phyloP scores from a whole-genome alignment of 2,888 invertebrate species.

The Uropetala carovei region DNA sequence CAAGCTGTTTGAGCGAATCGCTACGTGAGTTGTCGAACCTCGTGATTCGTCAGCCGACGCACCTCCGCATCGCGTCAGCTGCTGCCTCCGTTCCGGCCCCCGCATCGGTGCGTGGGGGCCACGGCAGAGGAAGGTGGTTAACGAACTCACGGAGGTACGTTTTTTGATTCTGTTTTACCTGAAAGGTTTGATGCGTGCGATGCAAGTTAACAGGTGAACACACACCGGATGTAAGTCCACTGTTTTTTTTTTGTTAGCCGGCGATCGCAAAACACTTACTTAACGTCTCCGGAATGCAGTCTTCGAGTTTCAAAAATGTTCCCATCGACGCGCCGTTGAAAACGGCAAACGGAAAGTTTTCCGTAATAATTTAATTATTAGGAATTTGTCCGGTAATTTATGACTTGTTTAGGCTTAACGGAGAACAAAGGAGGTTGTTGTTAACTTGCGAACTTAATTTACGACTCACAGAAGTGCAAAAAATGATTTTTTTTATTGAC shows the following conservation, averaged over 20 bases:
- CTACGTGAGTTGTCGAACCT: conserved; percentile 7
- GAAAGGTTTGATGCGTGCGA: neutral
- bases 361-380: neutral
- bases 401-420: too few relatives aligned
- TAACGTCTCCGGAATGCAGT: neutral
- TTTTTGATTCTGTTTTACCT: conserved; percentile 5
- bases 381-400: too few relatives aligned
- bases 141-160: neutral
- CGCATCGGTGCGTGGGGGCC: neutral
- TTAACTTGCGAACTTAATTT: too few relatives aligned
- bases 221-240: neutral
- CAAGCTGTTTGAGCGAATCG: neutral
- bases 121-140: too few relatives aligned
- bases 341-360: neutral
- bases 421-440: too few relatives aligned
- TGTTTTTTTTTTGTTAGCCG: neutral
- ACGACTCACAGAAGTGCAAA: too few relatives aligned
- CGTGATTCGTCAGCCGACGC: neutral
- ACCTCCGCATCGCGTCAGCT: neutral
- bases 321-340: neutral
- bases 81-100: conserved; percentile 14
- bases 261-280: neutral
- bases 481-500: too few relatives aligned
- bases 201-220: conserved; percentile 10
- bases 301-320: neutral